Percentiles rank a stretch among this genome's conserved stretches.
Conservation (phyloP, 2,113 vertebrate species). For the Natator depressus region DNA sequence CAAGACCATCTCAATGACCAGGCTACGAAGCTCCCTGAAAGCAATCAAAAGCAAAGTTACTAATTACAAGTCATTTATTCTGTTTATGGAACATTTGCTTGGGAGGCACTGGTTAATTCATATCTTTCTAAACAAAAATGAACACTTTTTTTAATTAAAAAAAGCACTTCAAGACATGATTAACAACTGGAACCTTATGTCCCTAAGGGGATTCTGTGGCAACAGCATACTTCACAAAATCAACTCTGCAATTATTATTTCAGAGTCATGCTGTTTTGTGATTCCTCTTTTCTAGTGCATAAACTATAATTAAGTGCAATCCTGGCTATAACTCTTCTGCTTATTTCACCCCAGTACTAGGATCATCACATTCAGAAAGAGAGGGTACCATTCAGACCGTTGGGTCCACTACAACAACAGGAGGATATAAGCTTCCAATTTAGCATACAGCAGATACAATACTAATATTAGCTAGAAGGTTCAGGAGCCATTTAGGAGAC, state of each 20-base stretch:
- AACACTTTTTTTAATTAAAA: not conserved
- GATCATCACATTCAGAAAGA: not conserved
- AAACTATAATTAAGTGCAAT: conserved; percentile 44
- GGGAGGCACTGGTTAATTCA: conserved; percentile 28
- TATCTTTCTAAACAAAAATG: conserved; percentile 50
- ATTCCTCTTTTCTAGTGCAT: conserved; percentile 18
- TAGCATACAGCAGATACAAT: not conserved
- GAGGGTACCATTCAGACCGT: not conserved
- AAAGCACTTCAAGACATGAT: conserved; percentile 49
- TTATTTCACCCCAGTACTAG: not conserved
- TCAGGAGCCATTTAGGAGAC: not conserved
- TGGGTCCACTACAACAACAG: not conserved
- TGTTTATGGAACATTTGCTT: conserved; percentile 32
- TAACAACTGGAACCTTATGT: conserved; percentile 32
- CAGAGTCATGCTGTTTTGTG: conserved; percentile 17
- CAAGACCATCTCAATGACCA: conserved; percentile 97
- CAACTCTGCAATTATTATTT: not conserved
- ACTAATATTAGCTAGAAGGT: not conserved
- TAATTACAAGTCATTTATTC: conserved; percentile 50
- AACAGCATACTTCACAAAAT: conserved; percentile 39
- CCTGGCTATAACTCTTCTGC: not conserved
- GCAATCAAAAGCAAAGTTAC: conserved; percentile 64
- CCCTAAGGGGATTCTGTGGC: conserved; percentile 13
- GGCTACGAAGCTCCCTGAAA: conserved; percentile 88
- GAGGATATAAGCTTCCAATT: not conserved